Conservation (phyloP, 2,113 vertebrate genomes). For the Mobula birostris region DNA sequence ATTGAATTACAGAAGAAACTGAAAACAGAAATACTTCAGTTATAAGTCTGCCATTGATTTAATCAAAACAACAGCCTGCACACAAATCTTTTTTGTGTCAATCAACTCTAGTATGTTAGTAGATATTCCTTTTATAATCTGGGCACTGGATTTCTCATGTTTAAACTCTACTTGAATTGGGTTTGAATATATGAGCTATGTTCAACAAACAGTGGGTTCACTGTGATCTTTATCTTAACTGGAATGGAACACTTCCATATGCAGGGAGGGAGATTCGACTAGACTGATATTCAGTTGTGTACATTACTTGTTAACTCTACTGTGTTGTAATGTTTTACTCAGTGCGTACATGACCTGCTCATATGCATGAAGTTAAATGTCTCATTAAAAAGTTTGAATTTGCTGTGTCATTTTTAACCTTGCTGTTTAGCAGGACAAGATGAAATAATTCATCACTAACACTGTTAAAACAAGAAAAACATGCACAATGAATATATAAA, state of each 20-base stretch:
- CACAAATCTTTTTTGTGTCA: not conserved
- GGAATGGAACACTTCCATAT: constrained; percentile 50
- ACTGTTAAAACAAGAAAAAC: not conserved
- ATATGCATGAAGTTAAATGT: constrained; percentile 18
- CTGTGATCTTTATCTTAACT: constrained; percentile 40
- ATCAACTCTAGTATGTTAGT: not conserved
- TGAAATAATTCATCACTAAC: constrained; percentile 8
- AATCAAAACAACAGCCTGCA: not conserved
- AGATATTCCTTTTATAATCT: constrained; percentile 42
- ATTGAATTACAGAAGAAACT: not conserved
- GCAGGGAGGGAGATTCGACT: constrained; percentile 51
- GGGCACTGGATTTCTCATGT: constrained; percentile 54
- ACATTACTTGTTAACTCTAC: not conserved
- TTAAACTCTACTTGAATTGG: constrained; percentile 44
- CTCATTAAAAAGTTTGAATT: not conserved
- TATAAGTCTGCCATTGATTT: not conserved
- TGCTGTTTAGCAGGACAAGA: constrained; percentile 3
- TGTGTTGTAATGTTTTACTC: constrained; percentile 25
- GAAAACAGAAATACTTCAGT: not conserved
- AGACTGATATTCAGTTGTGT: constrained; percentile 66
- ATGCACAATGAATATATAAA: not conserved
- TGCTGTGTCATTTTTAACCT: constrained; percentile 4
- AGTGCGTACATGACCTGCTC: not conserved
- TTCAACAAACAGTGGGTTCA: constrained; percentile 2
- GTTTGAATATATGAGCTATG: constrained; percentile 42